phyloP scores from a whole-genome alignment of 2,888 invertebrate genomes.

The Zhuqinia jingwanae region DNA sequence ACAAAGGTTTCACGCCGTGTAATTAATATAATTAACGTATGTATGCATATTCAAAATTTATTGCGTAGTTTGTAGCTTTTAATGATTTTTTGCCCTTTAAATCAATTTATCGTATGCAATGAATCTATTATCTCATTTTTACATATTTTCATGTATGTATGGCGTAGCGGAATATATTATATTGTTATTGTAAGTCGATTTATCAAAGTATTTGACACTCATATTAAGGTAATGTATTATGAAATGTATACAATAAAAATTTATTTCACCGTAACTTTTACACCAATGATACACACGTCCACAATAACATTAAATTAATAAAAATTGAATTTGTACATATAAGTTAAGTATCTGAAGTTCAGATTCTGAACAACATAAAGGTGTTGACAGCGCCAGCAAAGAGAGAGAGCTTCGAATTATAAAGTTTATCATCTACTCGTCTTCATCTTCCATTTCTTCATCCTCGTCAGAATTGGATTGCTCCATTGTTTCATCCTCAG shows the following conservation, averaged over 20 bases:
- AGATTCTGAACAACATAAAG: too few relatives aligned
- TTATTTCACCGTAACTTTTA: too few relatives aligned
- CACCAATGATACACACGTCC: too few relatives aligned
- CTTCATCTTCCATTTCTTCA: background rate
- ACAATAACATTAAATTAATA: too few relatives aligned
- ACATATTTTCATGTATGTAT: conserved; percentile 48
- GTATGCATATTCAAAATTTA: background rate
- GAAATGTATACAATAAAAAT: background rate
- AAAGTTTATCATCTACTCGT: too few relatives aligned
- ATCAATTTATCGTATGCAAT: conserved; percentile 14
- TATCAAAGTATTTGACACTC: conserved; percentile 28
- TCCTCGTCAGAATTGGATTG: conserved; percentile 10
- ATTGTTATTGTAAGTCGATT: background rate
- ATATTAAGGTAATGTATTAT: conserved; percentile 5
- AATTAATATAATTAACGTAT: conserved; percentile 3
- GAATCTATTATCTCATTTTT: background rate
- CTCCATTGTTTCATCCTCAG: background rate
- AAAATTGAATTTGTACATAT: too few relatives aligned
- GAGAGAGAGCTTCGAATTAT: too few relatives aligned
- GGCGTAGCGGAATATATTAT: background rate
- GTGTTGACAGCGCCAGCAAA: too few relatives aligned
- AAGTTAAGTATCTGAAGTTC: too few relatives aligned
- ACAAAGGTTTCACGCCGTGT: background rate
- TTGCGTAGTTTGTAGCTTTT: conserved; percentile 11
- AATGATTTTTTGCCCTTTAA: background rate